These are phyloP conservation scores for Anolis apletophallus DNA, from an alignment of 2,797 vertebrate genomes.

Conservation along the genomic window DNA sequence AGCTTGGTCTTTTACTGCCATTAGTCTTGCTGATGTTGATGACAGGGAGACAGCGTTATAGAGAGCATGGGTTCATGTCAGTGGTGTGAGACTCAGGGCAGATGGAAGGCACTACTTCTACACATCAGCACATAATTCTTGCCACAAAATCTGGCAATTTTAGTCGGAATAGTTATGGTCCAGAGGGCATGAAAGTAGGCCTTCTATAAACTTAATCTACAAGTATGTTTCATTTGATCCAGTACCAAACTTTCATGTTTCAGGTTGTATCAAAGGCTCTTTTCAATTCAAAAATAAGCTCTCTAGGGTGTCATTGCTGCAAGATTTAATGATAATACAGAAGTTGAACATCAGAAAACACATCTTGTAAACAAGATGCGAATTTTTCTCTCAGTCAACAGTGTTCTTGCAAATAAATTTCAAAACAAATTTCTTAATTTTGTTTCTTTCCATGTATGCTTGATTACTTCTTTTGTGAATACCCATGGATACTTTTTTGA, in stretches of 20 bases:
- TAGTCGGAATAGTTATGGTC: too few relatives aligned
- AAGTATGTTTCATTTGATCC: too few relatives aligned
- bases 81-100: neutral
- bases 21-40: neutral
- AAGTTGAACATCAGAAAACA: neutral
- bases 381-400: neutral
- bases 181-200: too few relatives aligned
- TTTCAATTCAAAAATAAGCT: too few relatives aligned
- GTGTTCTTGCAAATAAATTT: neutral
- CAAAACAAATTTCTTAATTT: neutral
- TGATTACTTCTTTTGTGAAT: too few relatives aligned
- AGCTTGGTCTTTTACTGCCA: conserved; percentile 23
- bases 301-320: neutral
- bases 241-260: too few relatives aligned
- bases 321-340: neutral
- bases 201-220: too few relatives aligned
- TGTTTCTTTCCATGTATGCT: too few relatives aligned
- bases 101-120: neutral
- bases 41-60: neutral
- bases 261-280: too few relatives aligned
- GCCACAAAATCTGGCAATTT: too few relatives aligned
- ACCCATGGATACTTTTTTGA: too few relatives aligned
- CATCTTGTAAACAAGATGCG: neutral
- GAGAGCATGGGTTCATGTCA: neutral
- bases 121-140: too few relatives aligned